Base-by-base conservation (phyloP, 2,797 vertebrate genomes). In the Dipus sagitta region DNA sequence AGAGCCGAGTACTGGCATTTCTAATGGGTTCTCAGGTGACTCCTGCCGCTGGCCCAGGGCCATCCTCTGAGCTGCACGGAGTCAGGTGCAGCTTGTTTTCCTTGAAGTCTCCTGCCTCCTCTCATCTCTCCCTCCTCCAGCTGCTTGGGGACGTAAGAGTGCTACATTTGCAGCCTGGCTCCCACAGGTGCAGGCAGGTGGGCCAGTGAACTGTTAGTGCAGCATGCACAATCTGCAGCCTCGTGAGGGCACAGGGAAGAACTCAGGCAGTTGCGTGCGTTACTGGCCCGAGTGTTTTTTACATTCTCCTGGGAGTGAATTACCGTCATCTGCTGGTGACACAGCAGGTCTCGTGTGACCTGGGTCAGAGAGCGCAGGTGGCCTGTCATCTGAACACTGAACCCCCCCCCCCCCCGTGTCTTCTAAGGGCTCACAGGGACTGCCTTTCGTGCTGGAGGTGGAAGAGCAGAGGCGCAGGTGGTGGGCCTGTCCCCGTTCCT, bases 311-410 rank as follows among this genome's bases (percentile, higher is more conserved):
- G n/a, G 71, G 86, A 80, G 52, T 34, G 81, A 90, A 79, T 81
- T 52, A 67, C 89, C 83, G 84, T 87, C 84, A 85, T 60, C 86
- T 90, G 42, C 90, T 91, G 81, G 81, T 82, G 92, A 94, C 92
- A 77, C 47, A 78, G 24, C 3, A 28, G 18, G 38, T 34, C 47
- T 47, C 11, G 47, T 47, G 47, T 47, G 47, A 86, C 64, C 68
- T 86, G 78, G 71, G 82, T 83, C 90, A 81, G 34, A 92, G 77
- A 91, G 80, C 70, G 54, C 0, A 0, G 42, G 77, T 80, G 85
- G 54, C 71, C 38, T 88, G 75, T 92, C 64, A 77, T 92, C 52
- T 65, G 76, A 92, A 83, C 82, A 32, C 42, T n/a, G 79, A 80
- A 58, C 26, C 34, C 15, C 62, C 79, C 15, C 62, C 79, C 76